Base-by-base conservation (phyloP, 2,888 invertebrate species). In the Oxytorus armatus region DNA sequence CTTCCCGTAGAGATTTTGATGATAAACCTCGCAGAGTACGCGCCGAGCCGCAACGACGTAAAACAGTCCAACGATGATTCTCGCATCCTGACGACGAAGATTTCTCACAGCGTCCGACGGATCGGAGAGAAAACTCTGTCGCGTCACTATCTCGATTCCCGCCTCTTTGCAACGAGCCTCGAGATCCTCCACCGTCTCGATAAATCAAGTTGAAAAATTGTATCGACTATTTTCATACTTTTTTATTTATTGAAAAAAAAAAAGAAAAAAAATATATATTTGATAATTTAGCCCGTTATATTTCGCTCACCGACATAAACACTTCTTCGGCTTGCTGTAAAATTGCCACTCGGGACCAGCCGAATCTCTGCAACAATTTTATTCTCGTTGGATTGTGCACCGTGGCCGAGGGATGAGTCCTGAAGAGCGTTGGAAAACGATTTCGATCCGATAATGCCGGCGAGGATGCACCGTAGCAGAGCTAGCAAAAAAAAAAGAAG, bases 271-370 rank as follows among this genome's bases (percentile, higher is more conserved):
- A 23, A 36, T 10, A 36, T 36, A 11, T 25, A 25, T 53, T 23
- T 3, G 4, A 21, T n/a, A 33, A 42, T 55, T 33, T 1, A 44
- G 10, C 29, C 29, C 39, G 4, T 53, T 23, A 33, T 36, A 10
- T 66, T 51, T 51, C 21, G 89, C 95, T 94, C 92, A 97, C 97
- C 92, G 97, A 96, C 92, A 97, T 96, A 92, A 98, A 98, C 63
- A 99, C 98, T 94, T 99, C 99, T 92, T 99, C 99, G 5, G 99
- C 98, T 92, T 99, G 98, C 91, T 99, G 99, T 83, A 99, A 93
- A 88, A 99, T 99, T 75, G 99, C 99, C 82, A 99, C 98, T 79
- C 98, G 95, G 14, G 97, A 98, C 99, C 99, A 99, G 49, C 97
- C 97, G 92, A 98, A 99, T 92, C 97, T 98, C 92, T 99, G 96